Percentiles rank a stretch among this genome's conserved stretches.
These are phyloP conservation scores for Anthopleura xanthogrammica DNA, from an alignment of 92 coral and sea anemone species.

Conservation along the genomic window DNA sequence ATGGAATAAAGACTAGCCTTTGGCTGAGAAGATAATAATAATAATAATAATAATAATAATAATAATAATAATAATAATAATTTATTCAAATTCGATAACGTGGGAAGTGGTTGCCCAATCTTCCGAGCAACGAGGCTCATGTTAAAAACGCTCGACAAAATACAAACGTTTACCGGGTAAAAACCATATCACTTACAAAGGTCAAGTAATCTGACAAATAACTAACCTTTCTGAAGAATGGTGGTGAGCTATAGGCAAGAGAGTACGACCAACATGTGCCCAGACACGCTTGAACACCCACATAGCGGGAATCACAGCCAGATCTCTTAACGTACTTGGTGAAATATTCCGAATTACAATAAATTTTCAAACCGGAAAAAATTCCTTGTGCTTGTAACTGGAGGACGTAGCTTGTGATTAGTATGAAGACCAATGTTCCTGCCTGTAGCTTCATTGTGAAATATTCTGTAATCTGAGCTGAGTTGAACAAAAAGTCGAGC, in stretches of 20 bases:
- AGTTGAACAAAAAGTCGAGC: neutral
- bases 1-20: no score
- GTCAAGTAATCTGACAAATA: conserved; percentile 9
- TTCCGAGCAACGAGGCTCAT: no score
- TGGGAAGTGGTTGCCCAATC: no score
- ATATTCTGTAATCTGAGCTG: neutral
- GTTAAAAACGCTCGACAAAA: no score
- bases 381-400: conserved; percentile 15
- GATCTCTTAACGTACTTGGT: conserved; percentile 27
- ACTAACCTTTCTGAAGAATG: conserved; percentile 56
- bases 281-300: conserved; percentile 66
- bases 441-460: neutral
- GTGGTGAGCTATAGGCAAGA: conserved; percentile 48
- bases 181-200: neutral
- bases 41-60: no score
- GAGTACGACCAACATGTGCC: conserved; percentile 80
- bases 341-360: conserved; percentile 67
- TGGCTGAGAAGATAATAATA: no score
- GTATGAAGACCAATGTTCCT: neutral
- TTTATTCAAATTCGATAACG: no score
- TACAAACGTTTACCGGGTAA: no score
- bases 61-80: no score
- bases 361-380: conserved; percentile 49
- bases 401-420: neutral
- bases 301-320: conserved; percentile 59